These are phyloP conservation scores for Hydrocynus forskahlii DNA, from an alignment of 2,797 vertebrate species.

Conservation along the genomic window DNA sequence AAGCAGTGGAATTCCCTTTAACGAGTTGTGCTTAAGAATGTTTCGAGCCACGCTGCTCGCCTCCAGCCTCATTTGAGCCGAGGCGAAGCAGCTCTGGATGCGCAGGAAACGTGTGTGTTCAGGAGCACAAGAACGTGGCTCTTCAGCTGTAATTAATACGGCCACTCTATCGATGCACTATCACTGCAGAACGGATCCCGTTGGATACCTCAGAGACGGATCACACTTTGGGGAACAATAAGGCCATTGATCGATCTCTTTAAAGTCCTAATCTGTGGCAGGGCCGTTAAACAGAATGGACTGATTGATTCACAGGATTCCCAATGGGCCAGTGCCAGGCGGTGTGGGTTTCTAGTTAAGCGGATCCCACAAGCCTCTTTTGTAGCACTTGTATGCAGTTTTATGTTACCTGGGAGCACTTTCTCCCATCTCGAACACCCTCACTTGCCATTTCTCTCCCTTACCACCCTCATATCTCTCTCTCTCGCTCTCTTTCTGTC, in stretches of 20 bases:
- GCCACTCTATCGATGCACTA: conserved; percentile 81
- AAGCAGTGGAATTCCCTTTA: background rate
- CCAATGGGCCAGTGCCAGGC: conserved; percentile 74
- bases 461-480: conserved; percentile 25
- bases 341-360: conserved; percentile 78
- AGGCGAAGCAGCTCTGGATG: background rate
- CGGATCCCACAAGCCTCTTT: conserved; percentile 79
- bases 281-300: conserved; percentile 77
- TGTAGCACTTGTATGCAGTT: conserved; percentile 84
- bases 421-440: conserved; percentile 63
- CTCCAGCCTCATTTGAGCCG: background rate
- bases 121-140: background rate
- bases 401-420: conserved; percentile 82
- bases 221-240: conserved; percentile 85
- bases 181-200: conserved; percentile 77
- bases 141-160: conserved; percentile 76
- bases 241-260: conserved; percentile 88
- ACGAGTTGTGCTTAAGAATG: background rate
- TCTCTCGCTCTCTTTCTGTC: conserved; percentile 51
- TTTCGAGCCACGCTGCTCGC: background rate
- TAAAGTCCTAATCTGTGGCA: conserved; percentile 77
- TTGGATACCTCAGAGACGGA: conserved; percentile 75
- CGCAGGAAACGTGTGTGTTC: background rate
- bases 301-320: conserved; percentile 80
- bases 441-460: conserved; percentile 49